Evolutionary conservation across 2,797 vertebrate species (phyloP).

Genomic region (Macropodus opercularis): DNA sequence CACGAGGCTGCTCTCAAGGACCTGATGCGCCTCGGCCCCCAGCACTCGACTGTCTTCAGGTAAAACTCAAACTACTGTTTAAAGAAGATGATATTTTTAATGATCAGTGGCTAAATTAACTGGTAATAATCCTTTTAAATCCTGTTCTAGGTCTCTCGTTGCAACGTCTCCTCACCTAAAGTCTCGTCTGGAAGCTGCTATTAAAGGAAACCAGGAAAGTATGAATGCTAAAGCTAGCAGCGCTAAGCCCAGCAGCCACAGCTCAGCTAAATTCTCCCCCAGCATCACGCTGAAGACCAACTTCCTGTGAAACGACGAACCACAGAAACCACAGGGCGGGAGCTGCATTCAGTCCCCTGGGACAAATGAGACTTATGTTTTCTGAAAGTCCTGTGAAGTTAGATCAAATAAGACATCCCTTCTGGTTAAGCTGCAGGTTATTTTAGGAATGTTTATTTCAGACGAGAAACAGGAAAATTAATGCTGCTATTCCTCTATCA

Average conservation of each 20-base stretch:
- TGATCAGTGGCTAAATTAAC: no score
- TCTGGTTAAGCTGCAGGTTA: no score
- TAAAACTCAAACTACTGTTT: neutral
- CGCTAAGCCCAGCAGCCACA: conserved; percentile 56
- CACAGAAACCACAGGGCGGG: no score
- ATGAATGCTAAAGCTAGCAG: conserved; percentile 79
- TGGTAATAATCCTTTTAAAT: no score
- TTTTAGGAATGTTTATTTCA: no score
- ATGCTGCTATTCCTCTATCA: no score
- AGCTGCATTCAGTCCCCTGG: conserved; percentile 10
- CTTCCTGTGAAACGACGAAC: conserved; percentile 63
- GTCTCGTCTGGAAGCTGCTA: conserved; percentile 88
- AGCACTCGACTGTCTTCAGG: conserved; percentile 86
- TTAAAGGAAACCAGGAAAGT: conserved; percentile 90
- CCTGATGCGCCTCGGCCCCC: conserved; percentile 90
- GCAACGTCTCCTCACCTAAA: conserved; percentile 87
- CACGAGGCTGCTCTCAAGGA: conserved; percentile 90
- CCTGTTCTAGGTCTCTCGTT: conserved; percentile 80
- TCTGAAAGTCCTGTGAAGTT: no score
- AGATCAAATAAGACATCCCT: no score
- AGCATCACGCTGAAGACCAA: conserved; percentile 93
- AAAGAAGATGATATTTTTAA: no score
- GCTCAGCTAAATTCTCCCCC: conserved; percentile 80
- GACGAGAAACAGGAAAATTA: no score
- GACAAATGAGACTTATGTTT: no score